A percentile compares a stretch with the other conserved stretches of the same genome.
Conservation (phyloP, 2,113 vertebrate species). For the Procavia capensis region DNA sequence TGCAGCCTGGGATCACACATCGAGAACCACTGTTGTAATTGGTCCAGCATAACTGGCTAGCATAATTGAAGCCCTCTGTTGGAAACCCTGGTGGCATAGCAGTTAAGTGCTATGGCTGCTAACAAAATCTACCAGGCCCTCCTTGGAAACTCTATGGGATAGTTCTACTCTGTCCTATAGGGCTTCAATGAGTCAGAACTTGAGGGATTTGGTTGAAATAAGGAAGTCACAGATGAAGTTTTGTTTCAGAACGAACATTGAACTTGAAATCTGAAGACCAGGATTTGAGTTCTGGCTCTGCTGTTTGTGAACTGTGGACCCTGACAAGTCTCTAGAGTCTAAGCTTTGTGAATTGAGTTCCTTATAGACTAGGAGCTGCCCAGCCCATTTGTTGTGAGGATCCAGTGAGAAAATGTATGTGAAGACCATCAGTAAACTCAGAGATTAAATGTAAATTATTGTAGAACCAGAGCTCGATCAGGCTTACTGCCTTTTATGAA, state of each 20-base stretch:
- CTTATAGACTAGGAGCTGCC: background rate
- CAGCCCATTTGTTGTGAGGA: background rate
- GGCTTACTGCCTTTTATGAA: slow-evolving; percentile 23
- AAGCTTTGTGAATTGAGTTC: background rate
- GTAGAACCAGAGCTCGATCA: background rate
- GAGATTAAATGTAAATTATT: background rate
- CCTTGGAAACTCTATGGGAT: too few species aligned
- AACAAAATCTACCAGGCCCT: too few species aligned
- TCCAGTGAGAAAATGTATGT: background rate
- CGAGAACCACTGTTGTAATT: background rate
- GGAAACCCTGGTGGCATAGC: too few species aligned
- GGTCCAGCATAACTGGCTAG: background rate
- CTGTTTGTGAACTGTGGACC: background rate
- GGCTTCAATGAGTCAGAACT: too few species aligned
- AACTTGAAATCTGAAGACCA: background rate
- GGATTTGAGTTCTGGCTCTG: background rate
- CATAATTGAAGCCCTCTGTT: background rate
- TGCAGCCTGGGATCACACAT: background rate
- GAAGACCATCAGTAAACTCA: background rate
- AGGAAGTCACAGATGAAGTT: background rate
- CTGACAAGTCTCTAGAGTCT: too few species aligned
- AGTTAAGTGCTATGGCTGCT: too few species aligned
- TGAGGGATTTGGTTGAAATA: background rate
- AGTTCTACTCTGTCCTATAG: too few species aligned
- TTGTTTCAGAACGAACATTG: background rate